Evolutionary conservation across 2,888 invertebrate species (phyloP), one percentile per base, ranked within the genome.

Genomic region (Phrixothrix hirtus): DNA sequence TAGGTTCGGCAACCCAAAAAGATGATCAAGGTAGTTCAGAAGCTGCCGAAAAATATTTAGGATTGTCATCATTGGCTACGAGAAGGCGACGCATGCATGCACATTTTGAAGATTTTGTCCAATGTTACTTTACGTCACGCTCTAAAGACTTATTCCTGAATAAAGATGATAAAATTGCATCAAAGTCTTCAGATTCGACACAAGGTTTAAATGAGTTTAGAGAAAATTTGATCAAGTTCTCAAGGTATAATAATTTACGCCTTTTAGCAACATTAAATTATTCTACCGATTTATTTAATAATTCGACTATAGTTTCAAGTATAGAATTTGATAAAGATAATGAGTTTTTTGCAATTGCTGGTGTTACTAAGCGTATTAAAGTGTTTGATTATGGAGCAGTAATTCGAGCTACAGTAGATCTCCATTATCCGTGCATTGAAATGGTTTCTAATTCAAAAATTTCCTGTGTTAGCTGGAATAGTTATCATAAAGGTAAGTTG

Each of bases 301-400:
- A 87, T 69, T 89, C 89, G 2, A 91, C 89, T 2, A 91, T 92
- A 59, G 91, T 91, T 2, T 90, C 90, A 14, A 94, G 94, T 65
- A 95, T 96, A 62, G 95, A 95, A 76, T 96, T 96, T 77, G 95
- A 96, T 73, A 92, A 94, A 75, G 95, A 96, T 75, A 89, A 92
- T 72, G 95, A 96, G 77, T 90, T 88, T 75, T 95, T 96, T 77
- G 95, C 95, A 0, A 94, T 96, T 63, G 95, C 95, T 21, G 95
- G 96, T 1, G 95, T 96, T 7, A 95, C 95, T 0, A 94, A 93
- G 73, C 84, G 92, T 55, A 95, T 96, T 49, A 95, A 95, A 79
- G 88, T 93, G 41, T 95, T 91, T 76, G 94, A 95, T 73, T 95
- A 92, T 75, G 85, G 86, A 30, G 83, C 87, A 16, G 92, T 95